phyloP scores from a whole-genome alignment of 1,140 invertebrate species.

The Drosophila chauvacae region DNA sequence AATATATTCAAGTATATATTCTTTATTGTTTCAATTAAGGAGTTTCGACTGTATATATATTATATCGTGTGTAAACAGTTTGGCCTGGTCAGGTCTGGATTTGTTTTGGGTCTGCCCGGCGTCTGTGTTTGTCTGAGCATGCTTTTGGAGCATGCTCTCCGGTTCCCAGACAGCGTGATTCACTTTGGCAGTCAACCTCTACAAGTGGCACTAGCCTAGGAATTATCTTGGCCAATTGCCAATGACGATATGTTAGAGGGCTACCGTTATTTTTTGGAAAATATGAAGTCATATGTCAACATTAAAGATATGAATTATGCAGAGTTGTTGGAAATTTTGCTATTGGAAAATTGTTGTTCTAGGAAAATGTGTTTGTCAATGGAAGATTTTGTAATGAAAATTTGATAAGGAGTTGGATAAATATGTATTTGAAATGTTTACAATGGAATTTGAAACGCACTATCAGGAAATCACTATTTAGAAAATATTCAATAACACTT shows the following conservation, averaged over 20 bases:
- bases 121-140: conserved; percentile 26
- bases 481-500: no score
- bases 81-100: conserved; percentile 31
- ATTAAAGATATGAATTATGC: neutral
- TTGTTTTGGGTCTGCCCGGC: conserved; percentile 26
- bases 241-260: conserved; percentile 2
- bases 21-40: neutral
- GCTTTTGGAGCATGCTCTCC: conserved; percentile 30
- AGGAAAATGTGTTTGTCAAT: neutral
- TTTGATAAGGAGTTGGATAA: neutral
- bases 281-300: neutral
- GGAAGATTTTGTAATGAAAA: conserved; percentile 5
- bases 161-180: conserved; percentile 30
- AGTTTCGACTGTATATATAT: conserved; percentile 3
- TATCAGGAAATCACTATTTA: neutral
- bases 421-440: neutral
- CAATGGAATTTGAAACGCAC: neutral
- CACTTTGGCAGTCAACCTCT: conserved; percentile 23
- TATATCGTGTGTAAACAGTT: conserved; percentile 40
- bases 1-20: neutral
- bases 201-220: conserved; percentile 12
- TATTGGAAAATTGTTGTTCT: neutral
- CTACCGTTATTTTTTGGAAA: neutral
- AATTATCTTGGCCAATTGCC: neutral
- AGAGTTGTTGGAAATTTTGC: neutral